Base-by-base conservation (phyloP, 2,797 vertebrate genomes). In the Calcarius lapponicus region DNA sequence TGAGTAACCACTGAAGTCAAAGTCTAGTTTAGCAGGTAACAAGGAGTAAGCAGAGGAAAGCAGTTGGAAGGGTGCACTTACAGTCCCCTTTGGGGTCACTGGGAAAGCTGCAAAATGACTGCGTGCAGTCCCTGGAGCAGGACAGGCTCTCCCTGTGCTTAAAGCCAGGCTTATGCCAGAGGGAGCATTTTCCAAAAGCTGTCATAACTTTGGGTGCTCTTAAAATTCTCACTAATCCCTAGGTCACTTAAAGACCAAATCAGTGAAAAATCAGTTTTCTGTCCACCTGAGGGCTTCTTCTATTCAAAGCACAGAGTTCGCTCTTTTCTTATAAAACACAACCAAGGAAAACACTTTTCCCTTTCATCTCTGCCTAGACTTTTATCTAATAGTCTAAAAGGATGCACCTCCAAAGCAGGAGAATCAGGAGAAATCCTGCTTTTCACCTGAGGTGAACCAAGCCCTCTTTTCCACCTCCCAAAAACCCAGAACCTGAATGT, bases 71-170 rank as follows among this genome's bases (percentile, higher is more conserved):
- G n/a, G 51, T 38, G 7, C 14, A 51, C 3, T 80, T n/a, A 10
- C 0, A 9, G 17, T 10, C 36, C 13, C 42, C 28, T 21, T 47
- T 42, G 21, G 38, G 21, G 3, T 40, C 34, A 31, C 3, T 71
- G 42, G 42, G 57, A 38, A 38, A 57, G 14, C 10, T 76, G 57
- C 34, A 87, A n/a, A n/a, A 38, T 0, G 0, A 10, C 21, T 0
- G 0, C 29, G 26, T 73, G 60, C 29, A 76, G 11, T 60, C 9
- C 53, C 40, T 22, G 34, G 74, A 76, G 34, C 26, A 65, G 50
- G 61, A 75, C 32, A 76, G 25, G 16, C 7, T 90, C 19, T 86
- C 29, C 29, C 28, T 28, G 34, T 80, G 19, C 31, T 53, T 73
- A 86, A 53, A 81, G 12, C n/a, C 50, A 61, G n/a, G 36, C 8